These are phyloP conservation scores for Agrotis segetum DNA, from an alignment of 2,888 invertebrate species.

Conservation along the genomic window DNA sequence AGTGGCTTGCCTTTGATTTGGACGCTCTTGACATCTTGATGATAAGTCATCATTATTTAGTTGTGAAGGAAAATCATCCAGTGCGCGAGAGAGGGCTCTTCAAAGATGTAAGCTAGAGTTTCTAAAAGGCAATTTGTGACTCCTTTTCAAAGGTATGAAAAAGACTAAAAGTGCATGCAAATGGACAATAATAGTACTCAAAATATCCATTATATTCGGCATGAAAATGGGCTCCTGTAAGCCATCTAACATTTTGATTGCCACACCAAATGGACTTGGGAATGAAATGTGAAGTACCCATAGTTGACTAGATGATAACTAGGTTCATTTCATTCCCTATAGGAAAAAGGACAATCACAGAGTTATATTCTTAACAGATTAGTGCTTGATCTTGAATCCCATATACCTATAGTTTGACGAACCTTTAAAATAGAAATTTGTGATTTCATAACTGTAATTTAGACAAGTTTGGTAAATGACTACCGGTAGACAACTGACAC, in stretches of 20 bases:
- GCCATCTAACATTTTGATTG: not conserved
- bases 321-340: not conserved
- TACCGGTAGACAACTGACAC: no score
- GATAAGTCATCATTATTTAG: constrained; percentile 31
- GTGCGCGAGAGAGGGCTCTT: constrained; percentile 28
- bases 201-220: not conserved
- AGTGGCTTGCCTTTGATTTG: constrained; percentile 59
- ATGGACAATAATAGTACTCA: constrained; percentile 4
- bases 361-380: not conserved
- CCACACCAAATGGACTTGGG: not conserved
- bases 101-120: constrained; percentile 1
- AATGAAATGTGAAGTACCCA: not conserved
- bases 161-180: not conserved
- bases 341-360: not conserved
- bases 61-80: constrained; percentile 32
- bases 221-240: no score
- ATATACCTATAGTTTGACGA: no score
- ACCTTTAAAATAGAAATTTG: no score
- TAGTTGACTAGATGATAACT: no score
- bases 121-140: constrained; percentile 11
- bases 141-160: not conserved
- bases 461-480: no score
- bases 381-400: no score
- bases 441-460: no score
- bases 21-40: constrained; percentile 34